Evolutionary conservation across 2,888 invertebrate genomes (phyloP), one percentile per base, ranked within the genome.

Genomic region (Cataglyphis albicans): DNA sequence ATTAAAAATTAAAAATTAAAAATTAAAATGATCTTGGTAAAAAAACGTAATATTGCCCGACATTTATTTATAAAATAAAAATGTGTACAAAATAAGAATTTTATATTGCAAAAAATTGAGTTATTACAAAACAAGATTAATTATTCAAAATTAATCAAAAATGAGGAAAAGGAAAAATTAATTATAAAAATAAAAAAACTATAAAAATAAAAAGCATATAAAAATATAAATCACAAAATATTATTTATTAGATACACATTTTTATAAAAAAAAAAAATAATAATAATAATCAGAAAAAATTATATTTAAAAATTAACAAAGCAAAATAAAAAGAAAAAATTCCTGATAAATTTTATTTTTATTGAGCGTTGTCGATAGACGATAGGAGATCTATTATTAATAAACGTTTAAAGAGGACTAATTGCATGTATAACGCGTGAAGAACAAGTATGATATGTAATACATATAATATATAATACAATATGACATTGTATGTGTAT

Each of bases 381-480:
- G 41, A 44, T 59, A 68, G 18, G 3, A 59, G 35, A 18, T 41
- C 32, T 64, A 55, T 76, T 38, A 35, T 35, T 78, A 44, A 59
- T 41, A 72, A 35, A 44, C 32, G 44, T 72, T 68, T 61, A 44
- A 35, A 80, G 72, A 61, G 35, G 35, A 80, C 21, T 59, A 59
- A 61, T 70, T 48, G 70, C 29, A 59, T 44, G 57, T 78, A 68
- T 15, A 32, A 44, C 44, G 44, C 72, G 59, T 35, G 59, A 61
- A 72, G 72, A 44, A 25, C 21, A 38, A 61, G 44, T 70, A 70
- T 35, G 44, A 70, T 70, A 78, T 78, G 44, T 89, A 86, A 64
- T 89, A 85, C 88, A 81, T 78, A 76, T 52, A 82, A 41, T 63
- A 76, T 41, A 67, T 70, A 78, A 68, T 78, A 78, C 68, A 29